A percentile compares a stretch with the other conserved stretches of the same genome.
These are phyloP conservation scores for Lutjanus erythropterus DNA, from an alignment of 2,113 vertebrate genomes.

Conservation along the genomic window DNA sequence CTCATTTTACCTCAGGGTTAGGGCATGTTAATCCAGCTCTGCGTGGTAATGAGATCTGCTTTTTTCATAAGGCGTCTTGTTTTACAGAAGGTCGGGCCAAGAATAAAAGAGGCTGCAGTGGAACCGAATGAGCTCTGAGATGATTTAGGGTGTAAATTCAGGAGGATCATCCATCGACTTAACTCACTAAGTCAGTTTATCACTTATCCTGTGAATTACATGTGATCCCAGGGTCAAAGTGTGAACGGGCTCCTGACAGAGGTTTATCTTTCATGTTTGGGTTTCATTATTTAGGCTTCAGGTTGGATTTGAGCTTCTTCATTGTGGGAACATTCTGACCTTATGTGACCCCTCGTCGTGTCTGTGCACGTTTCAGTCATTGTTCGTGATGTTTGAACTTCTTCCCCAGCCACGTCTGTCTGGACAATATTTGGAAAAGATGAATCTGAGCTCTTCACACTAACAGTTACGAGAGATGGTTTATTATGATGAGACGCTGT, in stretches of 20 bases:
- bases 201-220: neutral
- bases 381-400: neutral
- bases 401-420: neutral
- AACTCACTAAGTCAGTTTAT: neutral
- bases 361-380: no score
- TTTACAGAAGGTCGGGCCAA: neutral
- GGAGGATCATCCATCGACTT: neutral
- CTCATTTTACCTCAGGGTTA: neutral
- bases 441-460: neutral
- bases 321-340: neutral
- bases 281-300: conserved; percentile 17
- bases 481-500: neutral
- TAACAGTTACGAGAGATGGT: neutral
- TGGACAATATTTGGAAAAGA: neutral
- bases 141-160: neutral
- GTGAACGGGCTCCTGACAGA: neutral
- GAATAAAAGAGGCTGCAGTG: neutral
- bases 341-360: neutral
- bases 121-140: neutral
- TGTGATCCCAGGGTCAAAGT: neutral
- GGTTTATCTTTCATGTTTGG: conserved; percentile 1
- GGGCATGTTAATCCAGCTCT: neutral
- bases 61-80: neutral
- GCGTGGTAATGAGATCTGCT: neutral
- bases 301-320: conserved; percentile 9